Evolutionary conservation across 2,797 vertebrate genomes (phyloP).

Genomic region (Aselliscus stoliczkanus): DNA sequence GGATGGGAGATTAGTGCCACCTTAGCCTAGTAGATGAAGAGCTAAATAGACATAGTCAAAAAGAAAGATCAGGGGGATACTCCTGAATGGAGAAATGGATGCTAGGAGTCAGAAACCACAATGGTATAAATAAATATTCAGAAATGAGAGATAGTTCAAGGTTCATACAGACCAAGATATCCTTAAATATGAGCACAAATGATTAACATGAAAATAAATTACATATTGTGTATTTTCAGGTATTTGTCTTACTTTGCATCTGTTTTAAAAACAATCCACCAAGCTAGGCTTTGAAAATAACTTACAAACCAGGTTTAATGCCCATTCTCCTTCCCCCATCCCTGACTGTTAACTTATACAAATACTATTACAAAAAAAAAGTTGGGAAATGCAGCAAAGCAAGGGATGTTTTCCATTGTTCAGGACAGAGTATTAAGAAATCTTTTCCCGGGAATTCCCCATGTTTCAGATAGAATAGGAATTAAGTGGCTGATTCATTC

Average conservation of each 20-base stretch:
- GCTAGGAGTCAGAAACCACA: background rate
- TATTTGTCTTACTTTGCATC: background rate
- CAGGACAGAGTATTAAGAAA: conserved; percentile 45
- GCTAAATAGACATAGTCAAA: background rate
- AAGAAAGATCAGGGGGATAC: background rate
- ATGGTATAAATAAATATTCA: background rate
- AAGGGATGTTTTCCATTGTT: background rate
- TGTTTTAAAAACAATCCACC: background rate
- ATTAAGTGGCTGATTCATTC: conserved; percentile 58
- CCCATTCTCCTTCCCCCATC: background rate
- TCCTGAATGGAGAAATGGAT: background rate
- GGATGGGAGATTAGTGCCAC: background rate
- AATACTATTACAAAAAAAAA: background rate
- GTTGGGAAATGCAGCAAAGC: background rate
- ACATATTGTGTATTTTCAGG: background rate
- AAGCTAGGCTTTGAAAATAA: background rate
- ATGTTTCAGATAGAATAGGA: conserved; percentile 10
- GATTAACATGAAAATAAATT: background rate
- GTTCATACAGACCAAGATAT: background rate
- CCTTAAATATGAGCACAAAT: background rate
- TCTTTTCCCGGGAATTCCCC: conserved; percentile 55
- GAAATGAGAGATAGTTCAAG: background rate
- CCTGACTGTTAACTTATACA: background rate
- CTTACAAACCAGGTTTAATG: background rate
- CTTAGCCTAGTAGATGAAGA: background rate